Evolutionary conservation across 2,888 invertebrate genomes (phyloP), one percentile per base, ranked within the genome.

Genomic region (Trissoscelio sp.): DNA sequence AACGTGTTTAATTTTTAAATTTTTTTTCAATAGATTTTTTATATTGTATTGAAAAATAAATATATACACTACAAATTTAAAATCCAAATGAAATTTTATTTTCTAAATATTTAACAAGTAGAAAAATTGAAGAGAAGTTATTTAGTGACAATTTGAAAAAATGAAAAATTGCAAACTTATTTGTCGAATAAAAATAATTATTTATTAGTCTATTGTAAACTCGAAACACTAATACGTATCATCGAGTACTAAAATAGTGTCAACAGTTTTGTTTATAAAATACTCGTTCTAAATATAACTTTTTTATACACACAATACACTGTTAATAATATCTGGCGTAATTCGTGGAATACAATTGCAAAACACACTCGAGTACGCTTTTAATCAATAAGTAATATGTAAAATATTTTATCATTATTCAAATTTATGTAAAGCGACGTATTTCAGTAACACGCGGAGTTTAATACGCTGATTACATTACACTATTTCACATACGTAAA

Each of bases 341-440:
- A 75, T 48, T 75, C 66, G 75, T 34, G 31, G 20, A 46, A 3
- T 20, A 58, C 42, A 39, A 51, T 75, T 75, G 20, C 66, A 53
- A 42, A 48, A 75, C 42, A 31, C 20, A 9, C 44, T 9, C 37
- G 51, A 39, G 2, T 11, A 34, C 46, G 74, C 58, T 58, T 53
- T 57, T 42, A 58, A 75, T 75, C 74, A 14, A 73, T 73, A 62
- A 53, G 57, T 46, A 74, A 64, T 73, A 44, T 73, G 62, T 62
- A 62, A 62, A 64, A 46, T 55, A 66, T 74, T 64, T 57, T 20
- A 64, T 55, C 66, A 31, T 57, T 75, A 75, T 75, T 75, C 18
- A 75, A 75, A 75, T 66, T 34, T 75, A 75, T 75, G 66, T 66
- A 44, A 66, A 75, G 58, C n/a, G 39, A 39, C 16, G 64, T 16